Percentiles rank a stretch among this genome's conserved stretches.
phyloP scores from a whole-genome alignment of 2,797 vertebrate genomes.

The Amazonetta brasiliensis region DNA sequence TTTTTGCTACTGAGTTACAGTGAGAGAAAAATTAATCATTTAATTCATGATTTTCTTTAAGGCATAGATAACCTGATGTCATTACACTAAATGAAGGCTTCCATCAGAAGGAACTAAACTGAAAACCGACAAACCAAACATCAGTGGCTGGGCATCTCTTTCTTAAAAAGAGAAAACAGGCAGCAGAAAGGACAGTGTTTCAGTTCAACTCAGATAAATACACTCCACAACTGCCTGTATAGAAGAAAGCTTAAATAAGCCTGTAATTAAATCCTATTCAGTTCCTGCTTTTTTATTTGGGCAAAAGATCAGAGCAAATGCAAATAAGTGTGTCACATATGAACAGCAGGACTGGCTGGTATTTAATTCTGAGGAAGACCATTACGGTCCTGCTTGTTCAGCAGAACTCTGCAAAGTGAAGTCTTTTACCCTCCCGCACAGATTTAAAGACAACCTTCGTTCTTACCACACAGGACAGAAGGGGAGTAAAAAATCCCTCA shows the following conservation, averaged over 20 bases:
- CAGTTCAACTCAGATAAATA: not conserved
- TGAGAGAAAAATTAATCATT: not conserved
- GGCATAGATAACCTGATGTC: not conserved
- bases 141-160: not conserved
- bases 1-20: not conserved
- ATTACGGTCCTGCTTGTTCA: slow-evolving; percentile 18
- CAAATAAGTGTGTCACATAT: slow-evolving; percentile 54
- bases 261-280: slow-evolving; percentile 33
- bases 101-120: not conserved
- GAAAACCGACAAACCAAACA: not conserved
- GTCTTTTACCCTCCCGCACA: not conserved
- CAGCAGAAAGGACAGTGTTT: not conserved
- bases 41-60: not conserved
- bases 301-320: slow-evolving; percentile 70
- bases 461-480: not conserved
- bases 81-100: not conserved
- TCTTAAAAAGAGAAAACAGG: not conserved
- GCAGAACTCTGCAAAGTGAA: not conserved
- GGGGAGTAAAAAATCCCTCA: slow-evolving; percentile 9
- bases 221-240: not conserved
- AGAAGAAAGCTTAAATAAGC: slow-evolving; percentile 37
- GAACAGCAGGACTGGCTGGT: slow-evolving; percentile 54
- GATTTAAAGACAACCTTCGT: not conserved
- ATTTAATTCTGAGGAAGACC: slow-evolving; percentile 27
- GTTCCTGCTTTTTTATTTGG: slow-evolving; percentile 43